Conservation (phyloP, 2,797 vertebrate genomes). For the Simalia tracyae region DNA sequence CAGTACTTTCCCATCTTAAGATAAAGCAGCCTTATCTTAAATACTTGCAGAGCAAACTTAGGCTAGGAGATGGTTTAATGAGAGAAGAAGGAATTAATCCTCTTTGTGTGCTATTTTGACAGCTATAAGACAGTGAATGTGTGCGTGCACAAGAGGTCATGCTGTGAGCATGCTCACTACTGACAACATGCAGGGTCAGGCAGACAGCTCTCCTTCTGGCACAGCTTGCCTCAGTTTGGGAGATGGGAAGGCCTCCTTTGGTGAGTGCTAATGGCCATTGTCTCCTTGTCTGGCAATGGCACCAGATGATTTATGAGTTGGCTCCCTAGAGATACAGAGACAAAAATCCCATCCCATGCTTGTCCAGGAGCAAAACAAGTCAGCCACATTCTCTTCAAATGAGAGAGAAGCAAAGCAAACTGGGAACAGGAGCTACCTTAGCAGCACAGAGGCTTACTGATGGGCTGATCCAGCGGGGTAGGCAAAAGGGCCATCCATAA, state of each 20-base stretch:
- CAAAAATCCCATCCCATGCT: neutral
- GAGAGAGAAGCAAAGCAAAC: constrained; percentile 65
- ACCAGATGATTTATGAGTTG: neutral
- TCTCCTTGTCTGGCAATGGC: neutral
- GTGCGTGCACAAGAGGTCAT: constrained; percentile 50
- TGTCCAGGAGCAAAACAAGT: constrained; percentile 3
- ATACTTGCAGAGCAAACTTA: constrained; percentile 11
- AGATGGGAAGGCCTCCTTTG: constrained; percentile 6
- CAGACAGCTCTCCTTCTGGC: neutral
- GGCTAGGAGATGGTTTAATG: neutral
- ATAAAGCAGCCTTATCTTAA: neutral
- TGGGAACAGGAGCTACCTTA: constrained; percentile 46
- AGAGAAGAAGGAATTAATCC: constrained; percentile 8
- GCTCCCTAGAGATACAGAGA: neutral
- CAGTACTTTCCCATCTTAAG: neutral
- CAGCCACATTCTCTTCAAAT: constrained; percentile 62
- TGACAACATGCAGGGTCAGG: constrained; percentile 56
- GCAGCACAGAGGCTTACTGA: neutral
- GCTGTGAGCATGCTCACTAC: constrained; percentile 51
- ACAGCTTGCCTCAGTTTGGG: neutral
- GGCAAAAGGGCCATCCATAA: constrained; percentile 69
- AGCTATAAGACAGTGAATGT: constrained; percentile 14
- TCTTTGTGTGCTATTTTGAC: constrained; percentile 13
- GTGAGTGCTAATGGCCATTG: neutral
- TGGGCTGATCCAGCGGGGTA: constrained; percentile 28